Evolutionary conservation across 35 echinoderm and acorn worm genomes (phyloP).

Genomic region (Apostichopus japonicus): DNA sequence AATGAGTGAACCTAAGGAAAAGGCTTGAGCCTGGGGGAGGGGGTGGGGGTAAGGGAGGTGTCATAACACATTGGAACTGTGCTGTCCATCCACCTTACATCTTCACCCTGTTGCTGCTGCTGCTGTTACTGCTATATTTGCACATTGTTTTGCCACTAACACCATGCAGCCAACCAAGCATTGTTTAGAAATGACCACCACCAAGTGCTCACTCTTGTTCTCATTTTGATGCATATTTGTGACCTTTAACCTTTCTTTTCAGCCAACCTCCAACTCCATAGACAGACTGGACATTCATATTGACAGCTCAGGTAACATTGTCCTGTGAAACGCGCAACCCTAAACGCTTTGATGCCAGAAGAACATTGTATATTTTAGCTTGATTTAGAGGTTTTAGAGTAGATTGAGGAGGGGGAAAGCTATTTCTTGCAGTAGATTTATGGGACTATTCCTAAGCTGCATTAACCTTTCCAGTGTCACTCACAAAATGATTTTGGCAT

Average conservation of each 20-base stretch:
- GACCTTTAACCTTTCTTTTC: conserved; percentile 41
- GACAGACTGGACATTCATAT: conserved; percentile 44
- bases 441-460: too few species aligned
- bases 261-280: conserved; percentile 51
- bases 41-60: too few species aligned
- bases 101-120: neutral
- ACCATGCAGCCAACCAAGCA: too few species aligned
- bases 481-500: too few species aligned
- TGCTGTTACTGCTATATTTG: neutral
- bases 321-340: neutral
- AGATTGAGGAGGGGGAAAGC: too few species aligned
- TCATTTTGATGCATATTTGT: conserved; percentile 37
- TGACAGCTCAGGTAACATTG: conserved; percentile 25
- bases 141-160: too few species aligned
- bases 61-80: neutral
- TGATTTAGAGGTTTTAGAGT: too few species aligned
- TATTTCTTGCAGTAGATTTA: too few species aligned
- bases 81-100: neutral
- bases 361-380: neutral
- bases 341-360: neutral
- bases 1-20: too few species aligned
- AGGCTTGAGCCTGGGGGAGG: too few species aligned
- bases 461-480: too few species aligned
- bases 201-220: neutral
- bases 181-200: neutral